Base-by-base conservation (phyloP, 2,797 vertebrate genomes). In the Staurois parvus region DNA sequence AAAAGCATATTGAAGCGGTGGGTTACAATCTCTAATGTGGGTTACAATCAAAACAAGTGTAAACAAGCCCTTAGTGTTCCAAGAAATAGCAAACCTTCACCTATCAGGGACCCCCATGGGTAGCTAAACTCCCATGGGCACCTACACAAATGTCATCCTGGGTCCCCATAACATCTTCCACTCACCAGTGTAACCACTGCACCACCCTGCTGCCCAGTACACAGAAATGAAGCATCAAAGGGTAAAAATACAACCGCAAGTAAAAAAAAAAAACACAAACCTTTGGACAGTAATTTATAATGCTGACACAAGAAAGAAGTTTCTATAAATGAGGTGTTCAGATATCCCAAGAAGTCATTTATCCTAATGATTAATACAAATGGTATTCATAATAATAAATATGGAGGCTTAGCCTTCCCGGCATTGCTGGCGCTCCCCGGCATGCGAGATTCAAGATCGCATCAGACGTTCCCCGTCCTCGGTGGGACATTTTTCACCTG, bases 281-380 rank as follows among this genome's bases (percentile, higher is more conserved):
- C 92, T 94, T 95, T 96, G 96, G 64, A 94, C 94, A 95, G 96
- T 97, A 96, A 99, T 98, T 99, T 98, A 98, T 99, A 98, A 99
- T 96, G 95, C 95, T 98, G 97, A 98, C 97, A 98, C 95, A 95
- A 95, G 94, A 97, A 96, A 97, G 96, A 97, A 97, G 96, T 98
- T 98, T 97, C 96, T 97, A 96, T 98, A 98, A 98, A 99, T 98
- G 97, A 99, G 97, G 96, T 97, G 97, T 98, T 98, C 97, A 97
- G 96, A 97, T 97, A 95, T 96, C 97, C 96, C 97, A 97, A 97
- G 94, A 96, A 97, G 95, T 98, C 97, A 98, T 99, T 99, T 99
- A 98, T 99, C 96, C 96, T 97, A 95, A 96, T 97, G 97, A 99
- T 99, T 98, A 99, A 98, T 98, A 99, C 96, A 98, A 98, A 98